Evolutionary conservation across 2,113 vertebrate genomes (phyloP).

Genomic region (Phalacrocorax carbo): DNA sequence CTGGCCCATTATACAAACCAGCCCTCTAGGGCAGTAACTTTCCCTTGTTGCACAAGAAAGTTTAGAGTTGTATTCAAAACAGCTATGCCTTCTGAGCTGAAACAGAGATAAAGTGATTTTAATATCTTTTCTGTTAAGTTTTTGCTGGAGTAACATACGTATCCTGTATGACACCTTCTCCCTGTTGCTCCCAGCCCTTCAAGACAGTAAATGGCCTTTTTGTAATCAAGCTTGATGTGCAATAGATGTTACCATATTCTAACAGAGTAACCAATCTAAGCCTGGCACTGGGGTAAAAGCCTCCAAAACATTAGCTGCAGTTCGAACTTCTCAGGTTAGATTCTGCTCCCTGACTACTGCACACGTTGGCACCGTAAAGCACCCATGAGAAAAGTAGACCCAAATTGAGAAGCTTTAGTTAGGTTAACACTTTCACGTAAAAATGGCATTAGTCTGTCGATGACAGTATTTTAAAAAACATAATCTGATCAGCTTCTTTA

Average conservation of each 20-base stretch:
- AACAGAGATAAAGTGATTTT: neutral
- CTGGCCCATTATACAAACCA: neutral
- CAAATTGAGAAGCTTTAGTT: neutral
- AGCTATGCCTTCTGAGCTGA: neutral
- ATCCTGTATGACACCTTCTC: neutral
- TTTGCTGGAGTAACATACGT: neutral
- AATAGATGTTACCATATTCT: neutral
- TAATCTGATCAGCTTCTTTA: neutral
- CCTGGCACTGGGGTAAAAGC: neutral
- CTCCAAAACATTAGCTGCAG: neutral
- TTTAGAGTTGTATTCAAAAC: neutral
- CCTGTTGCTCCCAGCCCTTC: neutral
- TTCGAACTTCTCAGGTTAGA: neutral
- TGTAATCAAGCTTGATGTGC: neutral
- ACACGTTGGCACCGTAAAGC: neutral
- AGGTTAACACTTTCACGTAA: neutral
- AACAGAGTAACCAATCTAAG: neutral
- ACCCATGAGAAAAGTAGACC: neutral
- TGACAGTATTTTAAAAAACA: neutral
- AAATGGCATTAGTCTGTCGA: neutral
- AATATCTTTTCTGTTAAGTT: neutral
- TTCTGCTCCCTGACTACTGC: neutral
- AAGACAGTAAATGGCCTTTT: neutral
- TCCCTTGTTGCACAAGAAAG: neutral
- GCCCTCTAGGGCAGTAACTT: neutral